phyloP scores from a whole-genome alignment of 2,113 vertebrate species.

The Nanorana parkeri region DNA sequence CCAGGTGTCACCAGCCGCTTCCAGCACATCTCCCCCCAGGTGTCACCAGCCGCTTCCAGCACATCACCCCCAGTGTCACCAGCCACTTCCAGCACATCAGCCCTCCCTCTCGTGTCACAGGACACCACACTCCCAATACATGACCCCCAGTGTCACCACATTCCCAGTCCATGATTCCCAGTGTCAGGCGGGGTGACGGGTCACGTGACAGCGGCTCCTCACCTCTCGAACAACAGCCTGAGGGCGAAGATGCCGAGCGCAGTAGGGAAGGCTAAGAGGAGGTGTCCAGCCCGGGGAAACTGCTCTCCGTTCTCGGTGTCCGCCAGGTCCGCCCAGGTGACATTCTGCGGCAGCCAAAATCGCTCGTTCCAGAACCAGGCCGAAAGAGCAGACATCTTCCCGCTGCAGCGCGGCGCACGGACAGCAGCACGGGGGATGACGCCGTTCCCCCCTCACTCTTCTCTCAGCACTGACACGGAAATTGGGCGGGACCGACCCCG shows the following conservation, averaged over 20 bases:
- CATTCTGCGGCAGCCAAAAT: constrained; percentile 94
- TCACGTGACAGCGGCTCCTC: constrained; percentile 54
- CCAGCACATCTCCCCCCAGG: too few relatives aligned
- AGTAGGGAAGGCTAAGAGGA: constrained; percentile 83
- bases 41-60: too few relatives aligned
- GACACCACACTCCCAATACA: too few relatives aligned
- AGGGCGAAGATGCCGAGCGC: constrained; percentile 85
- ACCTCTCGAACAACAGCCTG: constrained; percentile 93
- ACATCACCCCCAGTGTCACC: too few relatives aligned
- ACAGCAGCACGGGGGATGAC: constrained; percentile 44
- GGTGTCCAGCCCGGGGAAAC: constrained; percentile 81
- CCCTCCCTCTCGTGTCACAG: too few relatives aligned
- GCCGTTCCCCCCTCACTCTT: constrained; percentile 30
- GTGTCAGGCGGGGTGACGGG: too few relatives aligned
- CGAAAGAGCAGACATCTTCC: constrained; percentile 71
- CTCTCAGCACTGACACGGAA: constrained; percentile 50
- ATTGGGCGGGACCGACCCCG: constrained; percentile 9
- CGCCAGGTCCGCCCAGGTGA: constrained; percentile 92
- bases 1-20: too few relatives aligned
- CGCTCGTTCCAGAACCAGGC: constrained; percentile 95
- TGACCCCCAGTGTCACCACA: too few relatives aligned
- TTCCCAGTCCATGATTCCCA: too few relatives aligned
- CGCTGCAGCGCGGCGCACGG: constrained; percentile 3
- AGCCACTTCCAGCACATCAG: too few relatives aligned
- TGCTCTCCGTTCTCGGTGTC: constrained; percentile 74